These are phyloP conservation scores for Galemys pyrenaicus DNA, from an alignment of 2,113 vertebrate species.

Conservation along the genomic window DNA sequence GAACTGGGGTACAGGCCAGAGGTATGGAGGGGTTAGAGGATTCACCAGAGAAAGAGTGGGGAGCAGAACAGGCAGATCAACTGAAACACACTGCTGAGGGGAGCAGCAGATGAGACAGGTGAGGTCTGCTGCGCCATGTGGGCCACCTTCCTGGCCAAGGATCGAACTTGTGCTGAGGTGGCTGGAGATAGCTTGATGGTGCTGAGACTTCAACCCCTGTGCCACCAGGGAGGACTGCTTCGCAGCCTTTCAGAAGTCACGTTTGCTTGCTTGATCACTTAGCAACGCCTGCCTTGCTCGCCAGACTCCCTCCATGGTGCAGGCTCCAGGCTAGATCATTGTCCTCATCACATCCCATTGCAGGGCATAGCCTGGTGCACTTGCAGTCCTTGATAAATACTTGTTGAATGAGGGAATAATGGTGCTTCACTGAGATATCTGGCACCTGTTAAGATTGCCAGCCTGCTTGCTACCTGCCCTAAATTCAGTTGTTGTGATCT, in stretches of 20 bases:
- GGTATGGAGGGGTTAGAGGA: too few relatives aligned
- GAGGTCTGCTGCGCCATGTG: too few relatives aligned
- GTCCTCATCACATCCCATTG: not conserved
- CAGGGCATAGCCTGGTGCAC: not conserved
- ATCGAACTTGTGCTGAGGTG: too few relatives aligned
- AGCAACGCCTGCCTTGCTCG: not conserved
- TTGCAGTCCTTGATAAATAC: not conserved
- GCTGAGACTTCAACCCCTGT: too few relatives aligned
- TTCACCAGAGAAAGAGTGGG: too few relatives aligned
- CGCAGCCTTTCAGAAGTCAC: not conserved
- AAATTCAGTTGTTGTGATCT: slow-evolving; percentile 31
- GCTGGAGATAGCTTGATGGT: too few relatives aligned
- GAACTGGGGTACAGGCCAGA: too few relatives aligned
- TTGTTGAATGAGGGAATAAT: not conserved
- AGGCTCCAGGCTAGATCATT: not conserved
- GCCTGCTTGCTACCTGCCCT: not conserved
- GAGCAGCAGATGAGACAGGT: too few relatives aligned
- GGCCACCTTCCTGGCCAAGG: too few relatives aligned
- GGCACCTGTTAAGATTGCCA: not conserved
- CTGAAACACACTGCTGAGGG: too few relatives aligned
- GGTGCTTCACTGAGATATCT: not conserved
- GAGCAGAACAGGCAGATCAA: too few relatives aligned
- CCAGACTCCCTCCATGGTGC: not conserved
- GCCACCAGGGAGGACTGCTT: too few relatives aligned
- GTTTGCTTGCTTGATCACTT: not conserved